These are phyloP conservation scores for Drosophila hawaiiensis DNA, from an alignment of 2,888 invertebrate genomes.

Conservation along the genomic window DNA sequence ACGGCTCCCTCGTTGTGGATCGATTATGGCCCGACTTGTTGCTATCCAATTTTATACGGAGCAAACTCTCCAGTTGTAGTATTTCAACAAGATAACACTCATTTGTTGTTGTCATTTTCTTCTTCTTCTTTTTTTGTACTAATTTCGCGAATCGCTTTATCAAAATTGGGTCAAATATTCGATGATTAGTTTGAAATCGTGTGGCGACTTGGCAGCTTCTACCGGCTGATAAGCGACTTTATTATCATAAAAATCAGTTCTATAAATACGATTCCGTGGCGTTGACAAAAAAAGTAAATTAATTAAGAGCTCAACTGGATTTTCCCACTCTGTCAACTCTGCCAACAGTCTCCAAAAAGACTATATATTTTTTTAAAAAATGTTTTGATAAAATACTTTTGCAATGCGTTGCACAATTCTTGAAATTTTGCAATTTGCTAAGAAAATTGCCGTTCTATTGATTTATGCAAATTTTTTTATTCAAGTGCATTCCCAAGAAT, in stretches of 20 bases:
- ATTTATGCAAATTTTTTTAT: background rate
- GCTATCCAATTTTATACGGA: background rate
- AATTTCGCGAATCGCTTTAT: conserved; percentile 24
- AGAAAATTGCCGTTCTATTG: background rate
- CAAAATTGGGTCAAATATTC: conserved; percentile 38
- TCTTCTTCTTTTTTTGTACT: background rate
- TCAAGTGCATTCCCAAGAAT: background rate
- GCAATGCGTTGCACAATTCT: background rate
- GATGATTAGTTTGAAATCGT: conserved; percentile 13
- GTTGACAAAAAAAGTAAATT: conserved; percentile 3
- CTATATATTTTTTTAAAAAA: background rate
- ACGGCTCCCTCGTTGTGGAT: background rate
- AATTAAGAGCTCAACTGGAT: background rate
- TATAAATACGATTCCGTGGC: background rate
- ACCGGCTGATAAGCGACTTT: conserved; percentile 10
- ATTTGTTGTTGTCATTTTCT: background rate
- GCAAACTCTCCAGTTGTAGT: background rate
- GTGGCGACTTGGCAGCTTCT: background rate
- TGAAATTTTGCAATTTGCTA: background rate
- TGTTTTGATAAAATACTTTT: background rate
- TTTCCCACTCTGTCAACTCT: background rate
- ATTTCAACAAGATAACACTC: background rate
- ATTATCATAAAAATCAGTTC: conserved; percentile 16
- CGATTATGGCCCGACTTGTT: background rate
- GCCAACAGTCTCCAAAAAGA: background rate